Evolutionary conservation across 2,797 vertebrate genomes (phyloP).

Genomic region (Limosa lapponica): DNA sequence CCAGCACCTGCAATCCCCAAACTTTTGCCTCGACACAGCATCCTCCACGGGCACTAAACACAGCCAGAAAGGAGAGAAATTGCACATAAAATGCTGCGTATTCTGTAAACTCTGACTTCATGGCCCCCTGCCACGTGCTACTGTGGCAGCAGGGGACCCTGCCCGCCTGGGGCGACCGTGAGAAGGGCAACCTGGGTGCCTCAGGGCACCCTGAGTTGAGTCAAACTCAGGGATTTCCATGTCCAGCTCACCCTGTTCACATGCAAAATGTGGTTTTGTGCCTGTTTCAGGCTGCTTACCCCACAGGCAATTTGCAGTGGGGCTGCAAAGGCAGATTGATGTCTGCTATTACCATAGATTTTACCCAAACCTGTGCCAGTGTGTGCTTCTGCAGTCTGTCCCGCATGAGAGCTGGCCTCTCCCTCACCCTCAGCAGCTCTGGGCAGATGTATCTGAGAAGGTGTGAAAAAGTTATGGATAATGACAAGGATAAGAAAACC

Average conservation of each 20-base stretch:
- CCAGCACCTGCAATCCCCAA: not conserved
- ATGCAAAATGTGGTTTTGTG: not conserved
- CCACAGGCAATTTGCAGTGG: not conserved
- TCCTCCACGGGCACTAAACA: not conserved
- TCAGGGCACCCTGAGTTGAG: too few relatives aligned
- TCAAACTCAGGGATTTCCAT: not conserved
- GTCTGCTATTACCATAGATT: not conserved
- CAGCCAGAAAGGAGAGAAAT: not conserved
- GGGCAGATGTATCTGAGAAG: not conserved
- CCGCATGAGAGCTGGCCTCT: not conserved
- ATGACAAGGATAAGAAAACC: not conserved
- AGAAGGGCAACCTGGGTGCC: not conserved
- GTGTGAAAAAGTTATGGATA: not conserved
- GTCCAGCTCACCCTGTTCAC: not conserved
- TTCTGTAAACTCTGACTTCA: not conserved
- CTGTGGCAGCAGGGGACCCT: not conserved
- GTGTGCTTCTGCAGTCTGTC: not conserved
- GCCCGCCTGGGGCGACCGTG: fast-evolving
- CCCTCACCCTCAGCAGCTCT: not conserved
- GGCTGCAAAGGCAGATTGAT: not conserved
- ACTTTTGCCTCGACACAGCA: not conserved
- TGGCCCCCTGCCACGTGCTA: fast-evolving
- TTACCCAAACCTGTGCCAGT: not conserved
- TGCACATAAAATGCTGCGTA: not conserved
- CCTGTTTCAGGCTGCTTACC: not conserved